Conservation (phyloP, 2,888 invertebrate genomes). For the Leptinotarsa haldemani region DNA sequence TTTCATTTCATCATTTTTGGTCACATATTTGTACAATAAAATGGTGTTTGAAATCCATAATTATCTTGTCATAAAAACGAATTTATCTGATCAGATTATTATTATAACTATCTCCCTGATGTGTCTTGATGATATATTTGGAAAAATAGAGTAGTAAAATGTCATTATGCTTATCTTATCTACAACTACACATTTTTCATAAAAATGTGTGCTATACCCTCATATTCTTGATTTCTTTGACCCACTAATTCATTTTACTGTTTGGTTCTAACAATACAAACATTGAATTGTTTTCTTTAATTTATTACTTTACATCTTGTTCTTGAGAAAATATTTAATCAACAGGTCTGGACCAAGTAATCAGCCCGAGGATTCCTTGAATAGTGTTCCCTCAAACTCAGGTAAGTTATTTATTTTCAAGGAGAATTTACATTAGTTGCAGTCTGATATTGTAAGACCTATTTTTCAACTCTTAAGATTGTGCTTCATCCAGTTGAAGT, state of each 20-base stretch:
- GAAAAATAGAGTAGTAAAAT: too few relatives aligned
- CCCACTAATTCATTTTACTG: slow-evolving; percentile 8
- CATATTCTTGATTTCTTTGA: background rate
- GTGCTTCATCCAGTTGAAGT: too few relatives aligned
- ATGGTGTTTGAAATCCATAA: too few relatives aligned
- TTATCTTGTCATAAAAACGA: background rate
- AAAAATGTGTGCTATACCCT: slow-evolving; percentile 12
- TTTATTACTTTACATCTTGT: background rate
- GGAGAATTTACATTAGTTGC: background rate
- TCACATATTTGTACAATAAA: background rate
- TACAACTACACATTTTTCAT: background rate
- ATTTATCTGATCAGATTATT: background rate
- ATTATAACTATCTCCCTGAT: background rate
- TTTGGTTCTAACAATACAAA: background rate
- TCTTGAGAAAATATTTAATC: slow-evolving; percentile 7
- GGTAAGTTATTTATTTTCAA: slow-evolving; percentile 1
- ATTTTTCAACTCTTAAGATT: too few relatives aligned
- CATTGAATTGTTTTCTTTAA: slow-evolving; percentile 11
- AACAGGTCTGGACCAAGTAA: slow-evolving; percentile 26
- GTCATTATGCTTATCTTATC: slow-evolving; percentile 2
- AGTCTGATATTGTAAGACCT: background rate
- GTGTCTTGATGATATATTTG: too few relatives aligned
- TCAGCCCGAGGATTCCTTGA: slow-evolving; percentile 24
- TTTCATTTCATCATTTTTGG: background rate
- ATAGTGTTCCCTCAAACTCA: slow-evolving; percentile 14